Evolutionary conservation across 2,888 invertebrate species (phyloP).

Genomic region (Plagodis pulveraria): DNA sequence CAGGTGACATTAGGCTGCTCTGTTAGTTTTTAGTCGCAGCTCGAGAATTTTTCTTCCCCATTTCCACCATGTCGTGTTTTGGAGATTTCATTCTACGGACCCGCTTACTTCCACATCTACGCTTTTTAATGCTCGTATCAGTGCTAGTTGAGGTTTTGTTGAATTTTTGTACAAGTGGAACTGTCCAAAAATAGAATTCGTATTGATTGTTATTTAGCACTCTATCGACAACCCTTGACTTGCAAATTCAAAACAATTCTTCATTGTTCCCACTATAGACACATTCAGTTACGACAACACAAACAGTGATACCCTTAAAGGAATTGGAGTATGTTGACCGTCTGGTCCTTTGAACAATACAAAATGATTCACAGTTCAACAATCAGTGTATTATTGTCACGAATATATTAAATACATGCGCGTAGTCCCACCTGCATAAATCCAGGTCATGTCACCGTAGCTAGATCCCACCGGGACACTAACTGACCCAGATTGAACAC

Average conservation of each 20-base stretch:
- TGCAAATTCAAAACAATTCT: not conserved
- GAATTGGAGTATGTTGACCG: slow-evolving; percentile 1
- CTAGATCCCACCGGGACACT: slow-evolving; percentile 27
- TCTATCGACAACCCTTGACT: not conserved
- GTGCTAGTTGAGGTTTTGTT: too few relatives aligned
- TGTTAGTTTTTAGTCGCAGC: too few relatives aligned
- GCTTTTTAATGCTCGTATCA: too few relatives aligned
- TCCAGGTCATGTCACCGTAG: slow-evolving; percentile 31
- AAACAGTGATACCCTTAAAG: not conserved
- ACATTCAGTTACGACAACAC: slow-evolving; percentile 5
- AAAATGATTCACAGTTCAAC: slow-evolving; percentile 6
- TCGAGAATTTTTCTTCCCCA: too few relatives aligned
- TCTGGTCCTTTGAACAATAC: slow-evolving; percentile 9
- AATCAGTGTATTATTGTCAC: slow-evolving; percentile 1
- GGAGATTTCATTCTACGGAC: too few relatives aligned
- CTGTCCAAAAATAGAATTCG: too few relatives aligned
- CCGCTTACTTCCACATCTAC: too few relatives aligned
- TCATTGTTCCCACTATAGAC: slow-evolving; percentile 11
- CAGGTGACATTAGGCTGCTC: too few relatives aligned
- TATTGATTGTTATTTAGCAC: too few relatives aligned
- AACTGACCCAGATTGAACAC: slow-evolving; percentile 24
- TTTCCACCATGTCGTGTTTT: too few relatives aligned
- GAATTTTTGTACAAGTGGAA: too few relatives aligned
- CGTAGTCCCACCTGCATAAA: slow-evolving; percentile 15
- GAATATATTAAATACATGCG: slow-evolving; percentile 6